These are phyloP conservation scores for Drosophila cardini DNA, from an alignment of 1,140 invertebrate species.

Conservation along the genomic window DNA sequence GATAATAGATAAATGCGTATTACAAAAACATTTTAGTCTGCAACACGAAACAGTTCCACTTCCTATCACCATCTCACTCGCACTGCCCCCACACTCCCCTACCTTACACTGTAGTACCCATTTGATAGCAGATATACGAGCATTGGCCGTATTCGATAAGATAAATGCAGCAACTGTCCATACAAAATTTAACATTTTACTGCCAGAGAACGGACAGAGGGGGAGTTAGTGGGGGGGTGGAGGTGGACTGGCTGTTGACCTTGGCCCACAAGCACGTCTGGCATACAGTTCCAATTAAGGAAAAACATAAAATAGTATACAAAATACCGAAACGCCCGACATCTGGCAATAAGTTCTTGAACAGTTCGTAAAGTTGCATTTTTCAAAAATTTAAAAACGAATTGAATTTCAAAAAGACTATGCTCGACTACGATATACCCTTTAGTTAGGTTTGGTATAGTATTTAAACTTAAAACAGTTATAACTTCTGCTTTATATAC, in stretches of 20 bases:
- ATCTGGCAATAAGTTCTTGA: conserved; percentile 2
- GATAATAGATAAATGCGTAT: conserved; percentile 59
- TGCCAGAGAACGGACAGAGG: conserved; percentile 11
- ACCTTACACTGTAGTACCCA: background rate
- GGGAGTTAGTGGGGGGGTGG: background rate
- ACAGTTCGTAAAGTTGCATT: background rate
- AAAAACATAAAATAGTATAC: conserved; percentile 19
- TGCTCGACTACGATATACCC: no score
- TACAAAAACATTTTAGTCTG: conserved; percentile 42
- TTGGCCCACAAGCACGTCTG: conserved; percentile 39
- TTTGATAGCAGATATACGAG: conserved; percentile 14
- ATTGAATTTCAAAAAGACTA: background rate
- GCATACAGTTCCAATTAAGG: conserved; percentile 14
- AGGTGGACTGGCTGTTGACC: conserved; percentile 25
- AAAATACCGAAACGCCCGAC: conserved; percentile 3
- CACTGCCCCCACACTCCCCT: no score
- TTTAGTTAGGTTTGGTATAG: no score
- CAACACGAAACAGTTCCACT: conserved; percentile 2
- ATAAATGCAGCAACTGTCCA: conserved; percentile 54
- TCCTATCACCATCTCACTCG: background rate
- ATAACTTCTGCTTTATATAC: no score
- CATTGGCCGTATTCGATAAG: conserved; percentile 35
- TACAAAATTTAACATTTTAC: conserved; percentile 41
- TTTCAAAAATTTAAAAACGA: background rate
- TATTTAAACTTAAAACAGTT: no score